Evolutionary conservation across 2,797 vertebrate species (phyloP).

Genomic region (Alca torda): DNA sequence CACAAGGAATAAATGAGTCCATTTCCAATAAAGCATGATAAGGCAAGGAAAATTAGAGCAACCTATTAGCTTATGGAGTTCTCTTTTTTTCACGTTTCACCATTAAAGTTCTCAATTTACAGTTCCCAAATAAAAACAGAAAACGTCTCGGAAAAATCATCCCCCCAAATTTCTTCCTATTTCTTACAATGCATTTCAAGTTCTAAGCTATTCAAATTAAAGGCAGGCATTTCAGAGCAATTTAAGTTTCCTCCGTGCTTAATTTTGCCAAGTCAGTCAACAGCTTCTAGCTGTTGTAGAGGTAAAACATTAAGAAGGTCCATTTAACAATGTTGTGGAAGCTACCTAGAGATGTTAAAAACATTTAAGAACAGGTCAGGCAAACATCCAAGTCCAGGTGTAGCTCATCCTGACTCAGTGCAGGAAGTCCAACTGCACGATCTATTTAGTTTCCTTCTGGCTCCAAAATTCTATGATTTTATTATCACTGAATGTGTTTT

Average conservation of each 20-base stretch:
- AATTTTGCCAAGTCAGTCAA: neutral
- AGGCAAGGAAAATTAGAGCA: neutral
- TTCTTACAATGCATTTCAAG: neutral
- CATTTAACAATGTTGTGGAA: neutral
- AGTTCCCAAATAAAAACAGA: neutral
- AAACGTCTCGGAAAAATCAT: neutral
- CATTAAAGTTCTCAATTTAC: too few relatives aligned
- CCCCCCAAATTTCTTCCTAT: neutral
- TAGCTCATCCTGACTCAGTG: neutral
- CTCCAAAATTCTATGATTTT: neutral
- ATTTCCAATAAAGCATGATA: neutral
- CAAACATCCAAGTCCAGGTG: neutral
- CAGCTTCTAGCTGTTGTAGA: neutral
- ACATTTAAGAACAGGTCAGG: rapidly evolving
- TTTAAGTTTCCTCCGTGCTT: neutral
- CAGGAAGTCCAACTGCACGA: neutral
- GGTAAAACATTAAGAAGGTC: neutral
- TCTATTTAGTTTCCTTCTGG: neutral
- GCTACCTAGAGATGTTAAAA: neutral
- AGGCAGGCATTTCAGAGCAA: neutral
- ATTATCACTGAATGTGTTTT: neutral
- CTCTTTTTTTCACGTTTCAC: neutral
- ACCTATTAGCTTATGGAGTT: neutral
- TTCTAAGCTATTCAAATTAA: neutral
- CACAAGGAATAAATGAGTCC: neutral